These are phyloP conservation scores for Drosophila niveifrons DNA, from an alignment of 2,888 invertebrate species.

Conservation along the genomic window DNA sequence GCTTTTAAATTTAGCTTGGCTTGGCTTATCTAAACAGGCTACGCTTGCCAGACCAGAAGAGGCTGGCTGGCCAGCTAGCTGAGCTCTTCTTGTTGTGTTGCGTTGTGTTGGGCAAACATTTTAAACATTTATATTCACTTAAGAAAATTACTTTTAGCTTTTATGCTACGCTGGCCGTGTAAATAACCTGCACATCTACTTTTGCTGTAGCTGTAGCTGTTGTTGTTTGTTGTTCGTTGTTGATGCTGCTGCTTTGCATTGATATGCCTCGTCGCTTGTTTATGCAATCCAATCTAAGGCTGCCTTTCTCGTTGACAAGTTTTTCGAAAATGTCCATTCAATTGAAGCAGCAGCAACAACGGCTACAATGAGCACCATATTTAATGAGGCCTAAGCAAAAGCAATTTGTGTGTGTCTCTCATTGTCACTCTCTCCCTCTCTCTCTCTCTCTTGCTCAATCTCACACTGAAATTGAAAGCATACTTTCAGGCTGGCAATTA, in stretches of 20 bases:
- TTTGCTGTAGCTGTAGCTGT: not conserved
- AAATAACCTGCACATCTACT: slow-evolving; percentile 51
- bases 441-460: slow-evolving; percentile 26
- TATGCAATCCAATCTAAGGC: slow-evolving; percentile 58
- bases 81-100: not conserved
- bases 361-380: slow-evolving; percentile 34
- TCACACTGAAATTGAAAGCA: slow-evolving; percentile 46
- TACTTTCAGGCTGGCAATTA: slow-evolving; percentile 55
- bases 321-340: slow-evolving; percentile 37
- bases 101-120: slow-evolving; percentile 51
- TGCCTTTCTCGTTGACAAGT: slow-evolving; percentile 55
- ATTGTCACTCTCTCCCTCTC: slow-evolving; percentile 8
- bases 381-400: slow-evolving; percentile 46
- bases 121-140: slow-evolving; percentile 83
- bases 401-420: slow-evolving; percentile 16
- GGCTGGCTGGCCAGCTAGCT: slow-evolving; percentile 2
- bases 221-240: not conserved
- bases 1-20: slow-evolving; percentile 62
- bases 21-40: slow-evolving; percentile 62
- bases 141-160: slow-evolving; percentile 79
- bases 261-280: slow-evolving; percentile 54
- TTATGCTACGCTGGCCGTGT: slow-evolving; percentile 62
- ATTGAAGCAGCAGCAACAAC: slow-evolving; percentile 33
- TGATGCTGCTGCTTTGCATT: slow-evolving; percentile 44
- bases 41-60: slow-evolving; percentile 18